Evolutionary conservation across 2,113 vertebrate genomes (phyloP), one percentile per base, ranked within the genome.

Genomic region (Prinia subflava): DNA sequence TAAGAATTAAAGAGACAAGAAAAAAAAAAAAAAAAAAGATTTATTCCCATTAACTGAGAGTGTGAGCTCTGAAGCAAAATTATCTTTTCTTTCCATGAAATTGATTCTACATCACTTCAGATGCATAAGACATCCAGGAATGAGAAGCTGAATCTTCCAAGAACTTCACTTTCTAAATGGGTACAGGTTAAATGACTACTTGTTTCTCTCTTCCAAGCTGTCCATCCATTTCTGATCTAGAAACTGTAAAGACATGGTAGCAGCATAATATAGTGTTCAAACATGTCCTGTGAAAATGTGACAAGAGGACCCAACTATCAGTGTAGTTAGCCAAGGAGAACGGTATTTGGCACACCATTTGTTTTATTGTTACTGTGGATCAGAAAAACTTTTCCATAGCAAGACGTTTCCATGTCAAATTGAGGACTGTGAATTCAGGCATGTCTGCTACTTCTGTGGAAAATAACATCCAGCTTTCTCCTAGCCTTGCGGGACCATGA

Each of bases 401-500:
- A 87, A 74, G 91, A 47, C 7, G 27, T 65, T 37, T 55, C 18
- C 18, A 6, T 84, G 24, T 39, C 42, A 68, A 78, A 70, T 83
- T 20, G n/a, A 80, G 37, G 44, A 18, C 35, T 68, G 4, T 52
- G n/a, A 86, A 46, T 37, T 69, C 41, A 44, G 41, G 42, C 22
- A 71, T 0, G 0, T 57, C 64, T 92, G 41, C 44, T 71, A 28
- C 49, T 85, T 39, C 59, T 50, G 6, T 18, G 15, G 28, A 49
- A 81, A 83, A 60, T 13, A 83, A 15, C 31, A 17, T 12, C 35
- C 44, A 70, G 12, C 10, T 55, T 71, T 39, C 27, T 82, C 23
- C 62, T 21, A 55, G 39, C 4, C 46, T 53, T 20, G 8, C 0
- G 0, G 49, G 44, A 55, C 33, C 0, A 0, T 49, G 46, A 22